Percentiles rank a stretch among this genome's conserved stretches.
Evolutionary conservation across 1,140 invertebrate genomes (phyloP).

Genomic region (Ridgeia piscesae): DNA sequence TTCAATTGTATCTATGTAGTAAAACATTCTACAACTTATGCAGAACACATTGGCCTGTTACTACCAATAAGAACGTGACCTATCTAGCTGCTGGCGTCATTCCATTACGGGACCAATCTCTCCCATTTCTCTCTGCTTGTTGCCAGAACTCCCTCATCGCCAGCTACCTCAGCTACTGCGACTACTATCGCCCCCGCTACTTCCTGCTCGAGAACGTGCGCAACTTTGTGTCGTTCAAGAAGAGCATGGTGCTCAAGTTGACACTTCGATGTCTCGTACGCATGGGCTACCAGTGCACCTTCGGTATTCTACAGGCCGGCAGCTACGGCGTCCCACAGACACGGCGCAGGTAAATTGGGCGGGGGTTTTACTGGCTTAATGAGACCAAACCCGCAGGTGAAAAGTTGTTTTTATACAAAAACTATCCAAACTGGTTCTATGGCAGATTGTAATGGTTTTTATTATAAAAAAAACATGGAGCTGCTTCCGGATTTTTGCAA

Average conservation of each 20-base stretch:
- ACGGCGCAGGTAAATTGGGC: conserved; percentile 64
- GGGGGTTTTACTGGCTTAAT: not conserved
- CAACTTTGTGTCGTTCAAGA: conserved; percentile 83
- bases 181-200: conserved; percentile 82
- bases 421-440: too few species aligned
- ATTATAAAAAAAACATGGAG: too few species aligned
- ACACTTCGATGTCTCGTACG: conserved; percentile 74
- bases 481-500: too few species aligned
- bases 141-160: conserved; percentile 81
- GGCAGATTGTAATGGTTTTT: too few species aligned
- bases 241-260: conserved; percentile 79
- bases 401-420: too few species aligned
- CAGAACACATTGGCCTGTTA: too few species aligned
- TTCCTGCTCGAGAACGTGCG: conserved; percentile 86
- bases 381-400: too few species aligned
- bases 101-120: not conserved
- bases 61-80: too few species aligned
- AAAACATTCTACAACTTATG: too few species aligned
- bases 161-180: conserved; percentile 81
- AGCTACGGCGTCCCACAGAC: conserved; percentile 85
- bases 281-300: conserved; percentile 88
- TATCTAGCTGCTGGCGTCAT: not conserved
- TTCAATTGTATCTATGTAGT: too few species aligned
- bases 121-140: conserved; percentile 23
- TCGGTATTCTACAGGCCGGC: conserved; percentile 83